A percentile compares a stretch with the other conserved stretches of the same genome.
Evolutionary conservation across 2,797 vertebrate species (phyloP).

Genomic region (Ambastaia sidthimunki): DNA sequence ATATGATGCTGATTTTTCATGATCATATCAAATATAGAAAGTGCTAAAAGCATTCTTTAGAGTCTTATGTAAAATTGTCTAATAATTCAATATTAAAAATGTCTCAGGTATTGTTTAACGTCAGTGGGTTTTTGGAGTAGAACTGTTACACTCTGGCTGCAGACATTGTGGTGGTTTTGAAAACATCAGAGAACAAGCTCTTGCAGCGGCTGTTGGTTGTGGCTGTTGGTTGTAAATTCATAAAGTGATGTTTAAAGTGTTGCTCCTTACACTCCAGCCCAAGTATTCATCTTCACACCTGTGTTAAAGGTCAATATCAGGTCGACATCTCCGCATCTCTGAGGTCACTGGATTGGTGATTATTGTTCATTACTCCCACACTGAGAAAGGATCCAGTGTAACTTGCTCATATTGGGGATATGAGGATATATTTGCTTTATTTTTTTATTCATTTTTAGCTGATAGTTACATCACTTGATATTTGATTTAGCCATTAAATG

Average conservation of each 20-base stretch:
- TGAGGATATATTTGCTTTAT: background rate
- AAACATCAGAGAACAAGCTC: conserved; percentile 95
- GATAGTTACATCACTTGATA: background rate
- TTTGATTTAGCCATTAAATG: background rate
- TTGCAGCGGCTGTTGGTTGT: conserved; percentile 93
- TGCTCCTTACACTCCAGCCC: conserved; percentile 25
- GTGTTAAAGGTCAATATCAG: conserved; percentile 19
- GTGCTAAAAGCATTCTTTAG: too few relatives aligned
- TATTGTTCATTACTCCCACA: background rate
- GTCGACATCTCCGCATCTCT: background rate
- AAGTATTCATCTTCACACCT: background rate
- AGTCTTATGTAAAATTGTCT: too few relatives aligned
- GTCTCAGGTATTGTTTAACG: conserved; percentile 89
- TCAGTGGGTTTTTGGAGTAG: conserved; percentile 92
- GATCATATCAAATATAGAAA: too few relatives aligned
- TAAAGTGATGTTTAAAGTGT: conserved; percentile 19
- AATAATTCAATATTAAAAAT: background rate
- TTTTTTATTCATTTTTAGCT: background rate
- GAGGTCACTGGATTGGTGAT: conserved; percentile 11
- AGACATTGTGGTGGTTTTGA: conserved; percentile 90
- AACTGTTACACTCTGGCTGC: conserved; percentile 96
- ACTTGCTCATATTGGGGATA: background rate
- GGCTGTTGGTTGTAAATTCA: conserved; percentile 4
- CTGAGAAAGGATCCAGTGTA: background rate
- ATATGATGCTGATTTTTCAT: too few relatives aligned